These are phyloP conservation scores for Typhlichthys subterraneus DNA, from an alignment of 2,797 vertebrate species.

Conservation along the genomic window DNA sequence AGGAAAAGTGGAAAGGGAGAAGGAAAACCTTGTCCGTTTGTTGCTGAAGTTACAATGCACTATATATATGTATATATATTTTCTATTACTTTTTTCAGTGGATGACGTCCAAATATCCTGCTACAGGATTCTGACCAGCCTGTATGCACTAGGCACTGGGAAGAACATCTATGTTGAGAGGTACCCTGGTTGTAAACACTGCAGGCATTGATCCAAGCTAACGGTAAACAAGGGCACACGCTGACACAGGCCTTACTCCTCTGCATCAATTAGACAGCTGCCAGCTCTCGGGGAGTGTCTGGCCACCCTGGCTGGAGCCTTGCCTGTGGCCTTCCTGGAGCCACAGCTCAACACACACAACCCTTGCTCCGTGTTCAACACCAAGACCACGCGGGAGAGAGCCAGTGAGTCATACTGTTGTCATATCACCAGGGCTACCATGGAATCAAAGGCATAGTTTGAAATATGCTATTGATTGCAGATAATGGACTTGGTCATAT, in stretches of 20 bases:
- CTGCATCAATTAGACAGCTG: constrained; percentile 82
- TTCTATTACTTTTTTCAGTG: constrained; percentile 76
- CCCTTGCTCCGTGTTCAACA: constrained; percentile 92
- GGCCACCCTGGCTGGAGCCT: constrained; percentile 93
- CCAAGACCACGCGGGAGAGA: constrained; percentile 89
- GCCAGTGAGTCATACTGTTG: constrained; percentile 83
- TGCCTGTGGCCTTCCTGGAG: constrained; percentile 97
- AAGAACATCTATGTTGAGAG: constrained; percentile 99
- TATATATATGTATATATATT: background rate
- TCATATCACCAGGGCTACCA: constrained; percentile 1
- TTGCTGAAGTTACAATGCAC: too few species aligned
- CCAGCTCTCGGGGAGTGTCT: constrained; percentile 96
- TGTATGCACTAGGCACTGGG: constrained; percentile 94
- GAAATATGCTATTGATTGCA: constrained; percentile 5
- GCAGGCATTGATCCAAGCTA: constrained; percentile 3
- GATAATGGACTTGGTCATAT: background rate
- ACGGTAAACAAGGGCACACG: background rate
- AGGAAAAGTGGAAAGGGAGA: background rate
- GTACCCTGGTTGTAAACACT: constrained; percentile 68
- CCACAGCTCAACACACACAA: constrained; percentile 93
- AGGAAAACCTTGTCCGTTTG: too few species aligned
- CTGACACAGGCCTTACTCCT: background rate
- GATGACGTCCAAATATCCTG: constrained; percentile 96
- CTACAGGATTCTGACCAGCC: constrained; percentile 93
- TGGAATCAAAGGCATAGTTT: background rate